Base-by-base conservation (phyloP, 1,140 invertebrate genomes). In the Dendroctonus valens region DNA sequence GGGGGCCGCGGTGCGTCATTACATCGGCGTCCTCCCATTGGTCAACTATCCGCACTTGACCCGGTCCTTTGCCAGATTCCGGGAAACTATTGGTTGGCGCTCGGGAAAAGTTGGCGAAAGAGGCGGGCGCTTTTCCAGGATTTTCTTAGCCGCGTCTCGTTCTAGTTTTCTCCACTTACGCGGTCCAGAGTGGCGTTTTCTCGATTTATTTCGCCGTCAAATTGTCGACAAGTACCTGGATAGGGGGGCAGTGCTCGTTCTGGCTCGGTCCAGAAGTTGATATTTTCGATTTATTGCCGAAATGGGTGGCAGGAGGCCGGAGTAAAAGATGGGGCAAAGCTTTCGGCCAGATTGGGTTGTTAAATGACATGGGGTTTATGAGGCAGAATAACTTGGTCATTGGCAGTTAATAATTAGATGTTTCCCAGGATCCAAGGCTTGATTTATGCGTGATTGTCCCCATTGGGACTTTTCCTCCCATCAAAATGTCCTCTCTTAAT, bases 131-230 rank as follows among this genome's bases (percentile, higher is more conserved):
- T 62, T 53, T 67, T 41, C 51, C 58, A 51, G 58, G 58, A 61
- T 67, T 74, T 74, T 74, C 73, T 74, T 74, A 72, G 65, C 67
- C 8, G 70, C 54, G 70, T 71, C 72, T 72, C 72, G 69, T 71
- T 74, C 70, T 66, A 60, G 63, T 69, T 68, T 68, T 69, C 72
- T 72, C 72, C 72, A 74, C 59, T 73, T 69, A 73, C 26, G 26
- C 26, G 26, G 26, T 26, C 26, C 26, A 39, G n/a, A 54, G 58
- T 57, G 62, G 39, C 15, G 41, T 58, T 65, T 64, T 65, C 52
- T 65, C n/a, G 7, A 41, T 65, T 51, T 65, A 54, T 57, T 65
- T 65, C 6, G 40, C 41, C 55, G 52, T 42, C 44, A 41, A 12
- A 58, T 52, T 38, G 53, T 57, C 15, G 53, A 58, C 26, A 26